Evolutionary conservation across 2,797 vertebrate genomes (phyloP), one percentile per base, ranked within the genome.

Genomic region (Limosa lapponica): DNA sequence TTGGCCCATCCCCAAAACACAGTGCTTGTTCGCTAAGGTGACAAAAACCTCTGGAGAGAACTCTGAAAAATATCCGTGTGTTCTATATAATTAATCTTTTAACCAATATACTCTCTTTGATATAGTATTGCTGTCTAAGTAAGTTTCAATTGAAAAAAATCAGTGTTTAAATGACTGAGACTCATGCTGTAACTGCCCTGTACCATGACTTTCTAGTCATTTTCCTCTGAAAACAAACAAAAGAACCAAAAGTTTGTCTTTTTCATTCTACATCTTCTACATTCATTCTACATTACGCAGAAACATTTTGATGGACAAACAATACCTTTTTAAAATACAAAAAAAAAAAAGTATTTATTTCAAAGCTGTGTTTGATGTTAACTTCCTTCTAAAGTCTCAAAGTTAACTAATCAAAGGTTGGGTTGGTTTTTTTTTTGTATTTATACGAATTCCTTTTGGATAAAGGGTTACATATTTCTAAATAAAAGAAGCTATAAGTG

Each of bases 161-260:
- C 6, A 11, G 27, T 12, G 2, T 52, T 70, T 90, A 54, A 28
- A 36, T 67, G 16, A 22, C 24, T 39, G 25, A 75, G 8, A 36
- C 6, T 65, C 3, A 28, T 19, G 7, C 5, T 54, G 0, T 13
- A 67, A 39, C 6, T 61, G 24, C 11, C 12, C n/a, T 23, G 11
- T 41, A 78, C 18, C 8, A 19, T 1, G 4, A 73, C 3, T 37
- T 55, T 13, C 37, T n/a, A 13, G 20, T 30, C 12, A 37, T 58
- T 80, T 82, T 71, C 28, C 30, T 66, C 28, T 52, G 36, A 78
- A 74, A 49, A 73, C 6, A 54, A n/a, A 32, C 10, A 34, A 11
- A 41, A 39, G 4, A 62, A 30, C 2, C 2, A 37, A 17, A 86
- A 30, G 2, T 24, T 8, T 0, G 5, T 23, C 13, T 64, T 70